phyloP scores from a whole-genome alignment of 2,888 invertebrate species.

The Apodemia duryi region DNA sequence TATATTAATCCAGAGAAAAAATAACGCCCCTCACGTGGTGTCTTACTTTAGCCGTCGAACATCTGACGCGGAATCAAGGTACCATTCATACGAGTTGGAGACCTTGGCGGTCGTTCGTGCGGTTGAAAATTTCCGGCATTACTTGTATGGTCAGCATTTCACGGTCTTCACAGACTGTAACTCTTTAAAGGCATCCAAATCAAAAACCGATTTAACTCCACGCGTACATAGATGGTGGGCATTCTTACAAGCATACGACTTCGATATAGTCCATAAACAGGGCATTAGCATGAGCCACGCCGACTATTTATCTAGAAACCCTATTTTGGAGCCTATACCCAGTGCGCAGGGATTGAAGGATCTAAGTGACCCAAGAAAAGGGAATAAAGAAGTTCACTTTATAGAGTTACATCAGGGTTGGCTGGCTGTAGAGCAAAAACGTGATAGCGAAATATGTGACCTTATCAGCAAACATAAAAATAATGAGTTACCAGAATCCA shows the following conservation, averaged over 20 bases:
- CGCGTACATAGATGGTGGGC: slow-evolving; percentile 36
- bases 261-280: slow-evolving; percentile 29
- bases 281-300: slow-evolving; percentile 32
- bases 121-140: slow-evolving; percentile 30
- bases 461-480: slow-evolving; percentile 26
- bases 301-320: slow-evolving; percentile 35
- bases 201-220: slow-evolving; percentile 32
- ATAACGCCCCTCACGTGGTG: slow-evolving; percentile 4
- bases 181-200: slow-evolving; percentile 22
- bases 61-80: slow-evolving; percentile 17
- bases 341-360: not conserved
- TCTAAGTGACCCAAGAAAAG: not conserved
- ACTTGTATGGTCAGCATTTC: slow-evolving; percentile 28
- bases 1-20: slow-evolving; percentile 23
- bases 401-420: slow-evolving; percentile 31
- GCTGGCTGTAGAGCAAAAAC: slow-evolving; percentile 36
- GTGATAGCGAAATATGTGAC: slow-evolving; percentile 32
- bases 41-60: slow-evolving; percentile 23
- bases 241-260: slow-evolving; percentile 29
- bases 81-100: slow-evolving; percentile 15
- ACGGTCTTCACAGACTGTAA: slow-evolving; percentile 18
- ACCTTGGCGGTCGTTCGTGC: slow-evolving; percentile 24
- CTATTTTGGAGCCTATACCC: not conserved
- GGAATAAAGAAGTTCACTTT: slow-evolving; percentile 16
- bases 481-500: slow-evolving; percentile 15